These are phyloP conservation scores for Nematopogon swammerdamellus DNA, from an alignment of 2,888 invertebrate species.

Conservation along the genomic window DNA sequence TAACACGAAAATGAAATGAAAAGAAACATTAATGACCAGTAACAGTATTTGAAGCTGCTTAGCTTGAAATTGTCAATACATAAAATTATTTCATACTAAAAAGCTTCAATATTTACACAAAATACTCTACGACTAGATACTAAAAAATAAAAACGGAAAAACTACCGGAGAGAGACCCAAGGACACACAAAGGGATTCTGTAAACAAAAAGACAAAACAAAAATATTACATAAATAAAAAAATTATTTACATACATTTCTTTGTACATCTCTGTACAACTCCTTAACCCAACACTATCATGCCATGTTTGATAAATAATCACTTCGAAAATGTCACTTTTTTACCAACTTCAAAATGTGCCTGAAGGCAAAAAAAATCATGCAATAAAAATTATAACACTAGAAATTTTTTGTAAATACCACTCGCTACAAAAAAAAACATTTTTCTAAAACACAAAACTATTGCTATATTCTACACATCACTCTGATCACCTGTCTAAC, in stretches of 20 bases:
- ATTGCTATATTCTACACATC: no score
- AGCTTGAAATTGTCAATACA: no score
- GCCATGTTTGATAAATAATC: no score
- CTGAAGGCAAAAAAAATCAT: neutral
- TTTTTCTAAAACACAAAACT: no score
- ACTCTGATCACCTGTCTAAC: neutral
- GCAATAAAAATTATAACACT: slow-evolving; percentile 8
- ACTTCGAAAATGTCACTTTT: no score
- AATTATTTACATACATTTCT: slow-evolving; percentile 15
- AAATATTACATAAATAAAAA: slow-evolving; percentile 20
- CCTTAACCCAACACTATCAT: slow-evolving; percentile 14
- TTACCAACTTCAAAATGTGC: no score
- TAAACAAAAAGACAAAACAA: slow-evolving; percentile 27
- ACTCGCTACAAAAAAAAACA: neutral
- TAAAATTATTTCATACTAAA: no score
- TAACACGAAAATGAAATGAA: no score
- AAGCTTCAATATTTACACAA: slow-evolving; percentile 5
- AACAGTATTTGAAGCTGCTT: no score
- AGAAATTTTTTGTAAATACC: neutral
- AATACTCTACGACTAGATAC: slow-evolving; percentile 5
- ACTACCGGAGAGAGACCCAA: slow-evolving; percentile 49
- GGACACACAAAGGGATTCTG: slow-evolving; percentile 33
- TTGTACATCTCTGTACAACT: no score
- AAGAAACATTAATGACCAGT: no score
- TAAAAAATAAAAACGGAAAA: slow-evolving; percentile 26